Percentiles rank a stretch among this genome's conserved stretches.
phyloP scores from a whole-genome alignment of 2,797 vertebrate species.

The Aeoliscus strigatus region DNA sequence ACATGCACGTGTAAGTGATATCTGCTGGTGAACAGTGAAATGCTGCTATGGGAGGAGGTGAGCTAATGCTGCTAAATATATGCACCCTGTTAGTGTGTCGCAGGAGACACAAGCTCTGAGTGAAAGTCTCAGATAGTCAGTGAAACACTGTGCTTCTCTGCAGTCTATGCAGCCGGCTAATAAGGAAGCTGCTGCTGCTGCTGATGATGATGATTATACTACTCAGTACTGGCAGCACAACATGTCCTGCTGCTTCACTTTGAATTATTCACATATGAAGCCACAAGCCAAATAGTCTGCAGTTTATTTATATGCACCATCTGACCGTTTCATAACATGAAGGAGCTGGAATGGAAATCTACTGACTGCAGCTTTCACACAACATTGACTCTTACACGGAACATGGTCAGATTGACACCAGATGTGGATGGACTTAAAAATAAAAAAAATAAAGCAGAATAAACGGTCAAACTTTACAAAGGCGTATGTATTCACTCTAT shows the following conservation, averaged over 20 bases:
- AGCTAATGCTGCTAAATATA: conserved; percentile 24
- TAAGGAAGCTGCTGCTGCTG: not conserved
- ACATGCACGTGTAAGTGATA: too few species aligned
- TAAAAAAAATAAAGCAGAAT: too few species aligned
- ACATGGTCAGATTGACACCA: too few species aligned
- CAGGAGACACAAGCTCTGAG: conserved; percentile 8
- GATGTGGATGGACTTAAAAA: too few species aligned
- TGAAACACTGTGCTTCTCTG: conserved; percentile 8
- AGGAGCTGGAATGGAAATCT: conserved; percentile 33
- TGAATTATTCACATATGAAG: conserved; percentile 20
- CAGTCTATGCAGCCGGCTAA: too few species aligned
- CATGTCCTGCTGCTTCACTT: conserved; percentile 40
- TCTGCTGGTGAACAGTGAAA: conserved; percentile 11
- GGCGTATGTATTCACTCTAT: too few species aligned
- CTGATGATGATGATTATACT: not conserved
- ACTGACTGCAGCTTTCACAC: conserved; percentile 15
- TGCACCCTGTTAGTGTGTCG: not conserved
- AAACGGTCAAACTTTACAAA: too few species aligned
- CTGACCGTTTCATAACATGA: conserved; percentile 39
- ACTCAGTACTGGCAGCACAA: conserved; percentile 58
- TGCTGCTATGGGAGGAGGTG: conserved; percentile 13
- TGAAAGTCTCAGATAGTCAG: conserved; percentile 7
- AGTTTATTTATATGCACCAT: conserved; percentile 65
- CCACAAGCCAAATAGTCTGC: conserved; percentile 20
- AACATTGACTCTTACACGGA: not conserved